Evolutionary conservation across 2,888 invertebrate genomes (phyloP).

Genomic region (Ectropis crepuscularia): DNA sequence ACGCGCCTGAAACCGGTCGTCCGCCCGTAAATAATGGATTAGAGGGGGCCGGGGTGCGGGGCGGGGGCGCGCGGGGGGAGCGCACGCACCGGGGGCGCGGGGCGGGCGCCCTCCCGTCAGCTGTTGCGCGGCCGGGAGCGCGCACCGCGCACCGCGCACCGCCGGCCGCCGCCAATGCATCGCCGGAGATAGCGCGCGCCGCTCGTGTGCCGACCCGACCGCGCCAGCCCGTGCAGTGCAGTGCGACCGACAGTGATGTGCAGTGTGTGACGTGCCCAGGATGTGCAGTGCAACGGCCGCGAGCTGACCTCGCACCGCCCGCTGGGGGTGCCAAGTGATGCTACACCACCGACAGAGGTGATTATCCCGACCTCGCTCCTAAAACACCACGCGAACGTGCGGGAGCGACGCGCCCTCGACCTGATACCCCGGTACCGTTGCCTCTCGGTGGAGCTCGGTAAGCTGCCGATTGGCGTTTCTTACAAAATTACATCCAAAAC

Average conservation of each 20-base stretch:
- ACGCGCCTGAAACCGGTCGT: constrained; percentile 83
- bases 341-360: constrained; percentile 83
- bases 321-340: constrained; percentile 79
- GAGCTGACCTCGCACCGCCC: constrained; percentile 75
- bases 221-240: constrained; percentile 56
- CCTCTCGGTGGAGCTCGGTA: constrained; percentile 61
- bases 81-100: constrained; percentile 70
- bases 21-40: constrained; percentile 84
- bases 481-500: constrained; percentile 53
- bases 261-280: constrained; percentile 68
- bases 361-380: constrained; percentile 78
- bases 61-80: constrained; percentile 66
- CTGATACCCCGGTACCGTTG: constrained; percentile 38
- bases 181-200: constrained; percentile 77
- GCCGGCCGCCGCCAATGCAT: constrained; percentile 75
- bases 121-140: constrained; percentile 83
- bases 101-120: constrained; percentile 80
- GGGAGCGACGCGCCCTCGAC: constrained; percentile 61
- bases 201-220: constrained; percentile 52
- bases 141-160: constrained; percentile 55
- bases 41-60: constrained; percentile 73
- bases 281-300: constrained; percentile 68
- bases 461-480: constrained; percentile 67
- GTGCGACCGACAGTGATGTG: constrained; percentile 58
- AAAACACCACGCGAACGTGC: constrained; percentile 73